Percentiles rank a stretch among this genome's conserved stretches.
These are phyloP conservation scores for Thecocarcelia acutangulata DNA, from an alignment of 2,888 invertebrate genomes.

Conservation along the genomic window DNA sequence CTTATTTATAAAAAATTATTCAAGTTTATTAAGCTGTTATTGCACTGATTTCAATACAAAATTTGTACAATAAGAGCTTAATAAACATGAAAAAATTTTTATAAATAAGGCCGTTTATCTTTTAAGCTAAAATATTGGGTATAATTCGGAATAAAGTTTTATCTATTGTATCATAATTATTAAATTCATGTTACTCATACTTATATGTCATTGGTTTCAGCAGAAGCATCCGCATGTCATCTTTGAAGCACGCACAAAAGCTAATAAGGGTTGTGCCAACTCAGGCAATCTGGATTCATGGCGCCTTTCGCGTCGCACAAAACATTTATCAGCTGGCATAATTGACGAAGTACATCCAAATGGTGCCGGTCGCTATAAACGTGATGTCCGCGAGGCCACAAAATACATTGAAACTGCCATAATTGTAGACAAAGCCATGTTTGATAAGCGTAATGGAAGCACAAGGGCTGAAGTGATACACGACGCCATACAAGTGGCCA, in stretches of 20 bases:
- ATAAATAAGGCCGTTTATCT: too few species aligned
- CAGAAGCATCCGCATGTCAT: conserved; percentile 99
- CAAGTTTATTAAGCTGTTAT: too few species aligned
- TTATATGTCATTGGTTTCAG: conserved; percentile 85
- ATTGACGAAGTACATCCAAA: conserved; percentile 80
- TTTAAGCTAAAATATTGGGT: too few species aligned
- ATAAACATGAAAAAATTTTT: too few species aligned
- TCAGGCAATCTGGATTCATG: conserved; percentile 87
- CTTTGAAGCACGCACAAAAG: conserved; percentile 95
- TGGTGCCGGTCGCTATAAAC: conserved; percentile 82
- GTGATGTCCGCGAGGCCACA: conserved; percentile 94
- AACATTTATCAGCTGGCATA: conserved; percentile 82
- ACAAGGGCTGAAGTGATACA: conserved; percentile 93
- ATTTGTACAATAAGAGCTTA: too few species aligned
- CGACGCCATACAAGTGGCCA: conserved; percentile 97
- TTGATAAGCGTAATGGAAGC: conserved; percentile 94
- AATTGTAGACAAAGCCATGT: conserved; percentile 98
- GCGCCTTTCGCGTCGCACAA: conserved; percentile 85
- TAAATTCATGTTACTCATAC: conserved; percentile 61
- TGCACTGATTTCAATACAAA: too few species aligned
- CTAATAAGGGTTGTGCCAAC: conserved; percentile 95
- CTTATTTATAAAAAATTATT: too few species aligned
- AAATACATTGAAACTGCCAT: conserved; percentile 98
- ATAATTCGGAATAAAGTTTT: too few species aligned
- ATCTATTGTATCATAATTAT: too few species aligned